Base-by-base conservation (phyloP, 2,797 vertebrate genomes). In the Knipowitschia caucasica region DNA sequence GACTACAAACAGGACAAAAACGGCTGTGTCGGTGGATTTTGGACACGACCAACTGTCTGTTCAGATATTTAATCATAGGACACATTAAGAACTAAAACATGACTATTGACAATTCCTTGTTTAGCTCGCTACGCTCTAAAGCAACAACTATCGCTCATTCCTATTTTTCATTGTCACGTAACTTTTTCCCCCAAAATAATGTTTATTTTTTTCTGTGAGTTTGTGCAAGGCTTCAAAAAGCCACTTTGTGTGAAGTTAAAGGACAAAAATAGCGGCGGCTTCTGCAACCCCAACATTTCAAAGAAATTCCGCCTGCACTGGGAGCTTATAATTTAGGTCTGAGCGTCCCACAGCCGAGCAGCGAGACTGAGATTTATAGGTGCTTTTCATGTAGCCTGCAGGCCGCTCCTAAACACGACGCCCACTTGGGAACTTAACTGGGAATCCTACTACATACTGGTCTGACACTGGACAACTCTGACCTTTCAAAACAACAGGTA, bases 291-390 rank as follows among this genome's bases (percentile, higher is more conserved):
- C 27, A n/a, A 75, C 38, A 50, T 81, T 86, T 87, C 80, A 85
- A 85, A 88, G 80, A 84, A 85, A 84, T 83, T 86, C 81, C 80
- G 23, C 47, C 73, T 70, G 66, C 59, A 5, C 71, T 59, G 44
- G 40, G 53, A 81, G 79, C 81, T 76, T 84, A 73, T 85, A 85
- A 88, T 86, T 86, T 85, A 78, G 80, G 81, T 80, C 71, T 38
- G 72, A 76, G 74, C 64, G 61, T 81, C 79, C 72, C 80, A 72
- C 77, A 85, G 73, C 66, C 63, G 35, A 54, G 67, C 59, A 75
- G 69, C 55, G 68, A 81, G 64, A 65, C 61, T 7, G 45, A 82
- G 77, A 84, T 82, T 83, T 83, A 85, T 81, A 61, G 73, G 61
- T 66, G 66, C 73, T 75, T 75, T 81, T 75, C 76, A 73, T 77